Conservation (phyloP, 2,888 invertebrate genomes). For the Cacoxenus indagator region DNA sequence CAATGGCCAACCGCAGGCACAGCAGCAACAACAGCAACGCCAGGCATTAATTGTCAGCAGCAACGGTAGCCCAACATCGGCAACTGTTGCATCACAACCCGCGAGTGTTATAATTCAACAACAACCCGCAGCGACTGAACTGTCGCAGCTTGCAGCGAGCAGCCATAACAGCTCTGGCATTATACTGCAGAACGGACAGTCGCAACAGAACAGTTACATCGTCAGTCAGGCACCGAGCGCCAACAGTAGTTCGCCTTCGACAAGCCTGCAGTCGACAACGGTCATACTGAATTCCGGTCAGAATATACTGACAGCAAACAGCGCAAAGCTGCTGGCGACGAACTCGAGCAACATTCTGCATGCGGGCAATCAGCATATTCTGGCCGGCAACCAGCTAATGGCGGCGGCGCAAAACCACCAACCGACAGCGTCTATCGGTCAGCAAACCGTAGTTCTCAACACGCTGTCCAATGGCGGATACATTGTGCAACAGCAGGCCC, state of each 20-base stretch:
- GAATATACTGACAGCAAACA: conserved; percentile 48
- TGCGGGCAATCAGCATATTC: conserved; percentile 44
- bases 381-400: conserved; percentile 38
- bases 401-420: conserved; percentile 36
- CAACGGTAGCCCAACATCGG: conserved; percentile 27
- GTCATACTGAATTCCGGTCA: conserved; percentile 58
- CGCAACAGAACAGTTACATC: conserved; percentile 53
- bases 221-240: conserved; percentile 43
- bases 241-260: not conserved
- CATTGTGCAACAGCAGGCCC: conserved; percentile 42
- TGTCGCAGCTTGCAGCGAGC: conserved; percentile 40
- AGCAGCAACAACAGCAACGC: conserved; percentile 42
- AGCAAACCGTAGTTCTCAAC: conserved; percentile 27
- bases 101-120: conserved; percentile 46
- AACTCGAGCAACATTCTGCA: conserved; percentile 56
- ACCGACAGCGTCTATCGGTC: conserved; percentile 47
- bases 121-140: conserved; percentile 38
- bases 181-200: conserved; percentile 49
- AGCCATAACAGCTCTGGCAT: conserved; percentile 46
- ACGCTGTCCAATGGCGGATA: conserved; percentile 45
- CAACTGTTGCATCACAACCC: conserved; percentile 34
- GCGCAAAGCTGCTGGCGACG: conserved; percentile 49
- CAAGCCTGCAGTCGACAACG: conserved; percentile 47
- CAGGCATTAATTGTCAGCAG: conserved; percentile 40
- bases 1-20: conserved; percentile 48